A percentile compares a stretch with the other conserved stretches of the same genome.
Evolutionary conservation across 2,113 vertebrate genomes (phyloP).

Genomic region (Ochotona princeps): DNA sequence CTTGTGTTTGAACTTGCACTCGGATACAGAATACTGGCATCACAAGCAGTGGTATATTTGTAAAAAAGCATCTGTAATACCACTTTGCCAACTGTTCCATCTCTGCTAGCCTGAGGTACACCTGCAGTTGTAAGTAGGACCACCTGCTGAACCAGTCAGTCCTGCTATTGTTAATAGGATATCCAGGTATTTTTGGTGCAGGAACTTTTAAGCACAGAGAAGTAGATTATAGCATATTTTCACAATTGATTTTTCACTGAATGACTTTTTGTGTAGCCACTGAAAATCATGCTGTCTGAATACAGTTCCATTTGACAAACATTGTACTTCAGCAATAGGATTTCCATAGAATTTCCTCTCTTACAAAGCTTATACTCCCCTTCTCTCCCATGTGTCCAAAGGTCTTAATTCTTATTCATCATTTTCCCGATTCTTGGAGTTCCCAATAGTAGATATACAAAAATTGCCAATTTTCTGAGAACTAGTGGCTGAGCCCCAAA

Average conservation of each 20-base stretch:
- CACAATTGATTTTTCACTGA: conserved; percentile 92
- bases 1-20: no score
- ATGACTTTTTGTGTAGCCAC: conserved; percentile 90
- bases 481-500: not conserved
- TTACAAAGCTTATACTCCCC: conserved; percentile 88
- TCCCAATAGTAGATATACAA: not conserved
- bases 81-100: conserved; percentile 89
- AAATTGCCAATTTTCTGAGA: not conserved
- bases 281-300: conserved; percentile 90
- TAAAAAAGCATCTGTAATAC: conserved; percentile 91
- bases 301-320: conserved; percentile 91
- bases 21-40: conserved; percentile 64
- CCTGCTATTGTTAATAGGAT: conserved; percentile 85
- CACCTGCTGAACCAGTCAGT: conserved; percentile 87
- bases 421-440: conserved; percentile 85
- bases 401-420: conserved; percentile 89
- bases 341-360: no score
- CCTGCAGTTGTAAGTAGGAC: conserved; percentile 85
- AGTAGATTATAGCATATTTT: conserved; percentile 88
- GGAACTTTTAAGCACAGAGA: conserved; percentile 91
- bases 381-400: conserved; percentile 90
- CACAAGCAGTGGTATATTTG: conserved; percentile 90
- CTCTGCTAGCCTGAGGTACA: conserved; percentile 88
- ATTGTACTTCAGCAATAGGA: conserved; percentile 90
- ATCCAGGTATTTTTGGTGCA: conserved; percentile 89